phyloP scores from a whole-genome alignment of 2,888 invertebrate genomes.

The Arge pagana region DNA sequence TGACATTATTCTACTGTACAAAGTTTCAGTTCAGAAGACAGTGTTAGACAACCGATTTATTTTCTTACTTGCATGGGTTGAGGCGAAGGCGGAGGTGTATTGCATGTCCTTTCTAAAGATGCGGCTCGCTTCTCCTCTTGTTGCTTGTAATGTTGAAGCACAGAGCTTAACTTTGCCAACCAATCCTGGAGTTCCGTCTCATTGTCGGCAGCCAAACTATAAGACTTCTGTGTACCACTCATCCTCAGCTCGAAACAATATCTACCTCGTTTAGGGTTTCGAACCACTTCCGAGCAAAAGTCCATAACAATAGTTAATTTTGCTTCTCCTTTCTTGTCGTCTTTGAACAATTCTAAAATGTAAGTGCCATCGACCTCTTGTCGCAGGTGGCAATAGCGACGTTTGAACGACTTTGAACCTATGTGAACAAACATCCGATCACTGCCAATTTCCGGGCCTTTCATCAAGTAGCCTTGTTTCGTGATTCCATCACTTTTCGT shows the following conservation, averaged over 20 bases:
- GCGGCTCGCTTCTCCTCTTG: constrained; percentile 79
- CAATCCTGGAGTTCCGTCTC: constrained; percentile 84
- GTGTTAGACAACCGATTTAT: background rate
- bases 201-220: constrained; percentile 83
- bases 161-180: constrained; percentile 80
- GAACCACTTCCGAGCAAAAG: constrained; percentile 87
- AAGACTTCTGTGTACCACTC: constrained; percentile 84
- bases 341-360: constrained; percentile 89
- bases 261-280: constrained; percentile 84
- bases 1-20: background rate
- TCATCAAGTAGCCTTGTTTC: constrained; percentile 88
- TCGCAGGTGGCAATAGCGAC: constrained; percentile 85
- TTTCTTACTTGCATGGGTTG: constrained; percentile 60
- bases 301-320: constrained; percentile 94
- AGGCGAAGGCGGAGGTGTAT: constrained; percentile 65
- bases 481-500: constrained; percentile 77
- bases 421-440: constrained; percentile 91
- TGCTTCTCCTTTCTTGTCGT: constrained; percentile 88
- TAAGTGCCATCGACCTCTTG: constrained; percentile 91
- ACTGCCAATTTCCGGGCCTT: constrained; percentile 88
- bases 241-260: constrained; percentile 88
- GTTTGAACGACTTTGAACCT: constrained; percentile 90
- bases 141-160: constrained; percentile 81
- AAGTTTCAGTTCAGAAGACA: background rate
- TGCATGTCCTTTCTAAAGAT: constrained; percentile 65